These are phyloP conservation scores for Sturnira hondurensis DNA, from an alignment of 2,113 vertebrate species.

Conservation along the genomic window DNA sequence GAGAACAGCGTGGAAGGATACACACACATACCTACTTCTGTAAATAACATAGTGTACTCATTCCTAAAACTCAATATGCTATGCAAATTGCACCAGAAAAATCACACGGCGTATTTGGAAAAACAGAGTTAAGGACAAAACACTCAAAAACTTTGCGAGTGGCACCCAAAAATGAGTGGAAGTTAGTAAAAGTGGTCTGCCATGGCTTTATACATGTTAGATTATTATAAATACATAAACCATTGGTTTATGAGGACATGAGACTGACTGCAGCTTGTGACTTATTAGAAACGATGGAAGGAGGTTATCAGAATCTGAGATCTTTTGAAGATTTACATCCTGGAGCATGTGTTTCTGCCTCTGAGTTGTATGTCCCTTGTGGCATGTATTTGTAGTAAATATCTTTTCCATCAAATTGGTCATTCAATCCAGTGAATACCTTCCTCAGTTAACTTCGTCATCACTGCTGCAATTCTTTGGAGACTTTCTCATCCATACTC, in stretches of 20 bases:
- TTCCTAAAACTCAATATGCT: background rate
- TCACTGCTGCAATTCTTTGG: background rate
- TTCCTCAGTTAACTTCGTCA: background rate
- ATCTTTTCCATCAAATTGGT: constrained; percentile 9
- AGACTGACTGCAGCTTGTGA: background rate
- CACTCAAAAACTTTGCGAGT: background rate
- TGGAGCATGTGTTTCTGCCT: background rate
- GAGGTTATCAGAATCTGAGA: background rate
- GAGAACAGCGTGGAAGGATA: background rate
- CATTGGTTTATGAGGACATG: background rate
- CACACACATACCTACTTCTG: background rate
- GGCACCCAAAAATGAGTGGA: background rate
- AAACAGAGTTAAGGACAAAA: background rate
- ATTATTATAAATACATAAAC: background rate
- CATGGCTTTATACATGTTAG: background rate
- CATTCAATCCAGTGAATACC: background rate
- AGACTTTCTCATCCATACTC: background rate
- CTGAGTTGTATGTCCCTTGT: background rate
- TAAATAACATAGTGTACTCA: rapidly evolving
- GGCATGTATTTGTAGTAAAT: background rate
- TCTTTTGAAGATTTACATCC: background rate
- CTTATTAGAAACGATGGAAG: background rate
- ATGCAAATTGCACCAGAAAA: background rate
- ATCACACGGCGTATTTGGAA: background rate
- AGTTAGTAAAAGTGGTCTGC: background rate